Percentiles rank a stretch among this genome's conserved stretches.
Evolutionary conservation across 2,797 vertebrate genomes (phyloP).

Genomic region (Crypturellus tataupa): DNA sequence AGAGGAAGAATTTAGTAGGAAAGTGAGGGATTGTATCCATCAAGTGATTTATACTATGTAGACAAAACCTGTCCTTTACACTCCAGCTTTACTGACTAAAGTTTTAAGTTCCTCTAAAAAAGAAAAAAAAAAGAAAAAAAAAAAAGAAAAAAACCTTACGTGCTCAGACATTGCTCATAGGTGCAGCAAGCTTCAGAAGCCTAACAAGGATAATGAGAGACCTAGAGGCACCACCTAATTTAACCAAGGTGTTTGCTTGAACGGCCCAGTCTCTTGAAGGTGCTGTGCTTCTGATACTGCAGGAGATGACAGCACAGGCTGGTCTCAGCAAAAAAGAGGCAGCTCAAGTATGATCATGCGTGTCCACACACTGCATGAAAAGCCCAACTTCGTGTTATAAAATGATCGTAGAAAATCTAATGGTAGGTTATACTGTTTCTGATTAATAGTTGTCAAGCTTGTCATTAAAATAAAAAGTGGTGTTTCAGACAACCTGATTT

Average conservation of each 20-base stretch:
- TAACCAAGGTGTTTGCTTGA: not conserved
- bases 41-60: not conserved
- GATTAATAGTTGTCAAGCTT: slow-evolving; percentile 2
- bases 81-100: not conserved
- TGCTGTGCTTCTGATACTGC: not conserved
- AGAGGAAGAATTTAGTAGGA: not conserved
- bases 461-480: not conserved
- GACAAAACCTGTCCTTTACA: not conserved
- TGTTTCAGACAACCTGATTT: not conserved
- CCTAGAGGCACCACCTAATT: not conserved
- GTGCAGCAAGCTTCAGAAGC: not conserved
- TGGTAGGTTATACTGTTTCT: not conserved
- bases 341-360: not conserved
- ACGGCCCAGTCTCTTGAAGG: not conserved
- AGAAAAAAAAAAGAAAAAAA: no score
- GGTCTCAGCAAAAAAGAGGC: not conserved
- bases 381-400: not conserved
- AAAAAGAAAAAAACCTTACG: no score
- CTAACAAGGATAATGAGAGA: not conserved
- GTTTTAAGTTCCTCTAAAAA: not conserved
- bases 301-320: not conserved
- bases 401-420: not conserved
- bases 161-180: not conserved
- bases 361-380: not conserved
- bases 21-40: not conserved